Base-by-base conservation (phyloP, 2,113 vertebrate species). In the Dasyprocta punctata region DNA sequence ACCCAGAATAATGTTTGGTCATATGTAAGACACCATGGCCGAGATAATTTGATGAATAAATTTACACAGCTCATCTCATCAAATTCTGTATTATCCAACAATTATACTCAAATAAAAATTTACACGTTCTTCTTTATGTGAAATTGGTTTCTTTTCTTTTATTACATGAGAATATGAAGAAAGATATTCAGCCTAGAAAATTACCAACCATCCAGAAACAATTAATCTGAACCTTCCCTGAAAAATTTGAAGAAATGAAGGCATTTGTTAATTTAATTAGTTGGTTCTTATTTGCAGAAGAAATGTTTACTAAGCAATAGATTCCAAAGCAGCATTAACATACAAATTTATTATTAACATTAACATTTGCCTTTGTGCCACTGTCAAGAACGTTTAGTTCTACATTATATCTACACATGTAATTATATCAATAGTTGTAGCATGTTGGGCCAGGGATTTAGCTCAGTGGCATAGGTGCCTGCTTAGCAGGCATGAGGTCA, bases 231-330 rank as follows among this genome's bases (percentile, higher is more conserved):
- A 63, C 3, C 19, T 89, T 12, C 20, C 8, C 30, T 86, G 38
- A 19, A n/a, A 96, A 89, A 58, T 12, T 49, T 96, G 71, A 95
- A 86, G 7, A 96, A 96, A 95, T 89, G 54, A 5, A 52, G 19
- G 7, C 14, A 77, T 97, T 86, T 93, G 49, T 90, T 92, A 24
- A 88, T 92, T 88, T 88, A 86, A 86, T 94, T 97, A 87, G n/a
- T 36, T 96, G 61, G 24, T 83, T 89, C 49, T 86, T 28, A 92
- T 86, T 92, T 86, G 16, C 41, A 90, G 22, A 71, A 36, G 75
- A 92, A 96, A 30, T 67, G 41, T 16, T 82, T 58, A 71, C 77
- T 87, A 47, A 56, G 2, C 54, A 67, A 28, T 95, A 69, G 92
- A 0, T 88, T 83, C 67, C 33, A 95, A n/a, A n/a, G n/a, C 73